phyloP scores from a whole-genome alignment of 2,888 invertebrate genomes.

The Entomobrya proxima region DNA sequence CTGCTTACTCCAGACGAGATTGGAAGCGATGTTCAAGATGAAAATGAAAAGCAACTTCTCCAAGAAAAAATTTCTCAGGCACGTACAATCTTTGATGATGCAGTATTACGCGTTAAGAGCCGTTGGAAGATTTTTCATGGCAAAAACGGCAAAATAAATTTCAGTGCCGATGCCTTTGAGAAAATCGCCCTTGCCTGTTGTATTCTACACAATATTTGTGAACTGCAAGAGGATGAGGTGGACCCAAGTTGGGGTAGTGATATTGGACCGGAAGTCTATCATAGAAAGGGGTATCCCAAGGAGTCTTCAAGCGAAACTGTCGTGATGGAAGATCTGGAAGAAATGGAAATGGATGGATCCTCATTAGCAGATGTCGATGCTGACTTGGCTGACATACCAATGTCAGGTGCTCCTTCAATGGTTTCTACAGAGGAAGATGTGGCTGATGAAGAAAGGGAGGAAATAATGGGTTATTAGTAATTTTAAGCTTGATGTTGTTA shows the following conservation, averaged over 20 bases:
- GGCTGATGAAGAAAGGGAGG: not conserved
- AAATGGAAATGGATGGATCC: constrained; percentile 29
- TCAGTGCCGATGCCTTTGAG: constrained; percentile 70
- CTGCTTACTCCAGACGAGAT: constrained; percentile 32
- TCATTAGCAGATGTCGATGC: not conserved
- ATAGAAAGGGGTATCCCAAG: constrained; percentile 47
- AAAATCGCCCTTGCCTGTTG: constrained; percentile 70
- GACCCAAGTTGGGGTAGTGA: constrained; percentile 62
- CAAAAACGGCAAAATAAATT: constrained; percentile 71
- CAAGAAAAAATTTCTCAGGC: constrained; percentile 62
- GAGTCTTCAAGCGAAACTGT: not conserved
- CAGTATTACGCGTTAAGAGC: constrained; percentile 65
- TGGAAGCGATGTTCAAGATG: constrained; percentile 34
- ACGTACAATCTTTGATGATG: constrained; percentile 58
- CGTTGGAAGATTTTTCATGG: constrained; percentile 71
- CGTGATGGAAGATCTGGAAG: not conserved
- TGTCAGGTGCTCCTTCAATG: constrained; percentile 27
- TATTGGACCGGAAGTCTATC: constrained; percentile 59
- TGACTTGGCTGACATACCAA: not conserved
- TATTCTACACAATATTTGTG: constrained; percentile 72
- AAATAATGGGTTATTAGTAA: not conserved
- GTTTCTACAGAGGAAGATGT: constrained; percentile 42
- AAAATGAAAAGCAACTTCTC: constrained; percentile 51
- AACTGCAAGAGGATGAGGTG: constrained; percentile 61
- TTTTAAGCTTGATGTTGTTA: too few species aligned